These are phyloP conservation scores for Zaprionus capensis DNA, from an alignment of 1,140 invertebrate species.

Conservation along the genomic window DNA sequence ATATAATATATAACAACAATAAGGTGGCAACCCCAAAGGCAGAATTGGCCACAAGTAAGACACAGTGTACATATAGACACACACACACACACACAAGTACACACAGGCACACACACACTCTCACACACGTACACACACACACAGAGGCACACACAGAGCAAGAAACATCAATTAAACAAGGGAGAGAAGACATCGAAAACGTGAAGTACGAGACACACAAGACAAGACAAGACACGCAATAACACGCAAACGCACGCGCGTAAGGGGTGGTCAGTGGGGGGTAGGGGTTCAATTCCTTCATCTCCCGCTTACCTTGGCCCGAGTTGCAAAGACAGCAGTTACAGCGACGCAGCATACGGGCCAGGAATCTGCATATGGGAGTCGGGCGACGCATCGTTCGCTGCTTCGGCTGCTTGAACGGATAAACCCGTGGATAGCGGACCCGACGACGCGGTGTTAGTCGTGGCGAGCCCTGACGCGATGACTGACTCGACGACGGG, in stretches of 20 bases:
- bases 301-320: conserved; percentile 54
- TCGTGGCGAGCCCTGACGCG: neutral
- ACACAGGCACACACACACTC: too few species aligned
- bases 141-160: neutral
- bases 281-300: too few species aligned
- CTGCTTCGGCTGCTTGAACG: neutral
- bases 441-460: neutral
- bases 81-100: neutral
- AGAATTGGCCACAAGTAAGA: neutral
- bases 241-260: neutral
- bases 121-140: neutral
- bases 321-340: conserved; percentile 55
- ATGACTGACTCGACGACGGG: neutral
- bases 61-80: neutral
- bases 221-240: conserved; percentile 10
- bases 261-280: neutral
- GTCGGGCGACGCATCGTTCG: conserved; percentile 10
- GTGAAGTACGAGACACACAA: conserved; percentile 10
- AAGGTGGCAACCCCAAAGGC: conserved; percentile 5
- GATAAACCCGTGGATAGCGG: neutral
- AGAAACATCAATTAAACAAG: conserved; percentile 26
- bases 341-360: conserved; percentile 22
- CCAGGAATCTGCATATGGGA: conserved; percentile 38
- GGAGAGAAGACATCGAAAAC: conserved; percentile 26
- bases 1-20: neutral